These are phyloP conservation scores for Ceuthmochares aereus DNA, from an alignment of 2,113 vertebrate genomes.

Conservation along the genomic window DNA sequence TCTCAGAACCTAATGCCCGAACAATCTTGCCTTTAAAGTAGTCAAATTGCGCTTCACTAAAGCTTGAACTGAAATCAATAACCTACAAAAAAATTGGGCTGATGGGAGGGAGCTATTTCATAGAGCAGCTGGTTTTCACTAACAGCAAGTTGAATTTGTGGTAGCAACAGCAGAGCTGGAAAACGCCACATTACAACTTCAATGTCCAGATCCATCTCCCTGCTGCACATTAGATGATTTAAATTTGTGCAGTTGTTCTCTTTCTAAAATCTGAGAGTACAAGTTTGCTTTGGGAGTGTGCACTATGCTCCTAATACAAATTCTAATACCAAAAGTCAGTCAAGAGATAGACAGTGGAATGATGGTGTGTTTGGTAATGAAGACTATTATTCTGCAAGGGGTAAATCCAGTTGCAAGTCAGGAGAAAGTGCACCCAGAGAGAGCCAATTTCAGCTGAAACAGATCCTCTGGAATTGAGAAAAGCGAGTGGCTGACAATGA, in stretches of 20 bases:
- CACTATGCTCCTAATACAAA: neutral
- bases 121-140: neutral
- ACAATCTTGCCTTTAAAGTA: neutral
- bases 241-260: neutral
- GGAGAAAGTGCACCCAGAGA: neutral
- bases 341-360: neutral
- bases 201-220: neutral
- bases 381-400: neutral
- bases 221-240: neutral
- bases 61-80: neutral
- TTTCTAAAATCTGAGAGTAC: neutral
- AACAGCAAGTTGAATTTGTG: neutral
- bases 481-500: neutral
- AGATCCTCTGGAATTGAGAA: neutral
- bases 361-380: neutral
- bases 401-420: neutral
- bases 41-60: neutral
- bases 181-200: neutral
- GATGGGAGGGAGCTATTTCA: neutral
- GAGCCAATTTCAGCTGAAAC: neutral
- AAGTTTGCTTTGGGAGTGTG: neutral
- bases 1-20: neutral
- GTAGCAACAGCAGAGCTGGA: neutral
- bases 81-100: neutral
- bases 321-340: neutral